These are phyloP conservation scores for Hydractinia echinata DNA, from an alignment of 30 jellyfish, hydroid and myxozoan species.

Conservation along the genomic window DNA sequence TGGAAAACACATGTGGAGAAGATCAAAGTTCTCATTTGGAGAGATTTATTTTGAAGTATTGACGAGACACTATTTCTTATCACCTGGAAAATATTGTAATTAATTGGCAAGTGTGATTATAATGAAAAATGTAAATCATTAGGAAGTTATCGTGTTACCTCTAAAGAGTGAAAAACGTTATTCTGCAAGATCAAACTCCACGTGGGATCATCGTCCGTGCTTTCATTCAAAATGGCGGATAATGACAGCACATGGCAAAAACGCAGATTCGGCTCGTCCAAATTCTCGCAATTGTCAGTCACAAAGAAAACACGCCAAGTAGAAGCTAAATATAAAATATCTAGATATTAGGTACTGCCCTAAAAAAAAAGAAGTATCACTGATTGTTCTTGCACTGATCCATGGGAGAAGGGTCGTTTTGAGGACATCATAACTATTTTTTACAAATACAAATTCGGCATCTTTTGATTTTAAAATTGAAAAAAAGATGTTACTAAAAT, in stretches of 20 bases:
- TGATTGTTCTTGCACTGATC: too few relatives aligned
- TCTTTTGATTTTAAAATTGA: too few relatives aligned
- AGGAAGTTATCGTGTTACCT: not conserved
- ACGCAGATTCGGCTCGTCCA: not conserved
- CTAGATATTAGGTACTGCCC: too few relatives aligned
- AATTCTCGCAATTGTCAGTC: slow-evolving; percentile 1
- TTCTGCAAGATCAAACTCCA: not conserved
- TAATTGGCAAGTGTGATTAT: not conserved
- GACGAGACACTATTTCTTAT: too few relatives aligned
- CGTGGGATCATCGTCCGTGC: not conserved
- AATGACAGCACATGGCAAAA: not conserved
- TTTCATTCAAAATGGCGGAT: not conserved
- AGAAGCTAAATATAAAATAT: not conserved
- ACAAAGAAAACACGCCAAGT: not conserved
- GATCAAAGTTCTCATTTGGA: slow-evolving; percentile 39
- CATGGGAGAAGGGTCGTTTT: too few relatives aligned
- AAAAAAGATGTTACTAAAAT: too few relatives aligned
- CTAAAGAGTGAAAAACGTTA: not conserved
- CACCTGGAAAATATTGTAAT: too few relatives aligned
- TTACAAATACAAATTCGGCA: too few relatives aligned
- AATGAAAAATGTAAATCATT: not conserved
- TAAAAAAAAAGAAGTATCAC: too few relatives aligned
- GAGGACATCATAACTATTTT: too few relatives aligned
- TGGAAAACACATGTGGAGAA: slow-evolving; percentile 46
- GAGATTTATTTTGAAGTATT: slow-evolving; percentile 1